Evolutionary conservation across 2,888 invertebrate species (phyloP).

Genomic region (Eretmocerus hayati): DNA sequence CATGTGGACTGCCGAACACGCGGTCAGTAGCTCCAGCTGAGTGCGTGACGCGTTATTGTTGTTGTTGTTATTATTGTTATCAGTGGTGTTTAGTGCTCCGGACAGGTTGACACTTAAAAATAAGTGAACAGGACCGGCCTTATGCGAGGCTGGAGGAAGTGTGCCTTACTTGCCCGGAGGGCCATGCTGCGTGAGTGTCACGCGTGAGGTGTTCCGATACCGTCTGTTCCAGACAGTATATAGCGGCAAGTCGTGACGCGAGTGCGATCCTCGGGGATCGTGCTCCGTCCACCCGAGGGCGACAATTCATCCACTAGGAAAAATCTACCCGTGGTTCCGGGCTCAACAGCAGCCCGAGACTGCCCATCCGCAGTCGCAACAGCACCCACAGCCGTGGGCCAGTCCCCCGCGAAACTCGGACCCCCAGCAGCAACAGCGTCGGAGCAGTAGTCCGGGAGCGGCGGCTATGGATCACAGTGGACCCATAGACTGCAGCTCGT

Average conservation of each 20-base stretch:
- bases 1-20: no score
- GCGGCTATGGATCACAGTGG: constrained; percentile 32
- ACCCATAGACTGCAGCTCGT: constrained; percentile 48
- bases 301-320: constrained; percentile 21
- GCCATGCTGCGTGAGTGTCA: no score
- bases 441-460: constrained; percentile 5
- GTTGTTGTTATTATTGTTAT: no score
- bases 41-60: no score
- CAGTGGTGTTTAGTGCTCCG: no score
- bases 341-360: constrained; percentile 21
- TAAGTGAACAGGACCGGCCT: background rate
- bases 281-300: no score
- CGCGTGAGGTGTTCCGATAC: no score
- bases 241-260: no score
- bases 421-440: constrained; percentile 9
- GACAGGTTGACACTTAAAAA: no score
- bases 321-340: constrained; percentile 23
- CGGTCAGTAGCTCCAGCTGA: no score
- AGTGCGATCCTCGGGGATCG: no score
- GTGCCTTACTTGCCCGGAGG: constrained; percentile 10
- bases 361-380: constrained; percentile 11
- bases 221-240: no score
- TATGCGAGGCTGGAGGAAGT: background rate
- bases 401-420: constrained; percentile 2
- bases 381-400: constrained; percentile 3